A percentile compares a stretch with the other conserved stretches of the same genome.
These are phyloP conservation scores for Sclerodermus sp. DNA, from an alignment of 2,888 invertebrate genomes.

Conservation along the genomic window DNA sequence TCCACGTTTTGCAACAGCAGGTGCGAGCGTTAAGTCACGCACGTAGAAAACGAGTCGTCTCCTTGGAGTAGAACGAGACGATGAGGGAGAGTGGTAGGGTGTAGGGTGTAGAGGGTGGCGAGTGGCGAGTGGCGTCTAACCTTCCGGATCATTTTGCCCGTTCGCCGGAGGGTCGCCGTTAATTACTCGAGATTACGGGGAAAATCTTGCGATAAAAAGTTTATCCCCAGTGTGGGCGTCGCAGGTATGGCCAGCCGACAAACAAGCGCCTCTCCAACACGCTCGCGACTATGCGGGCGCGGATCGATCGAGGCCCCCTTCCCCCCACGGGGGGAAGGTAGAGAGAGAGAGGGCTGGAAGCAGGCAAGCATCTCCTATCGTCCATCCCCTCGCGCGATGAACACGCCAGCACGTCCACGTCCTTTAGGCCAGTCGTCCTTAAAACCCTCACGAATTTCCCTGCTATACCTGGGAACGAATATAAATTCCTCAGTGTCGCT, in stretches of 20 bases:
- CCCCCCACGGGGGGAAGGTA: too few species aligned
- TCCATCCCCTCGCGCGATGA: constrained; percentile 12
- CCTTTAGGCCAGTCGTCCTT: too few species aligned
- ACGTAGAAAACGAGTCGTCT: constrained; percentile 14
- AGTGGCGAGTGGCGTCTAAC: constrained; percentile 13
- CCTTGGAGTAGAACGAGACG: not conserved
- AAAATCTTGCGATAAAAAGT: constrained; percentile 43
- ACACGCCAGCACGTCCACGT: constrained; percentile 3
- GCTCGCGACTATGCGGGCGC: constrained; percentile 34
- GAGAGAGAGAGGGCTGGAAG: too few species aligned
- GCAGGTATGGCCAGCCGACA: constrained; percentile 9
- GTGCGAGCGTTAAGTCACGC: constrained; percentile 26
- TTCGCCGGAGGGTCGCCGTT: constrained; percentile 30
- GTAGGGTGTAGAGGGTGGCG: too few species aligned
- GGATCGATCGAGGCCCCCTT: constrained; percentile 24
- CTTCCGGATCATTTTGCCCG: constrained; percentile 15
- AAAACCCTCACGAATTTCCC: too few species aligned
- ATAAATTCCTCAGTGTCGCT: too few species aligned
- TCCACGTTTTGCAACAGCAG: constrained; percentile 24
- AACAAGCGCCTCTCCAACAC: constrained; percentile 26
- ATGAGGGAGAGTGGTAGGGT: too few species aligned
- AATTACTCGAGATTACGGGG: constrained; percentile 49
- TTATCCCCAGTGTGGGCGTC: constrained; percentile 14
- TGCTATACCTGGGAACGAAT: too few species aligned
- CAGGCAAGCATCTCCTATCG: not conserved